A percentile compares a stretch with the other conserved stretches of the same genome.
Evolutionary conservation across 2,797 vertebrate genomes (phyloP).

Genomic region (Crossoptilon crossoptilon): DNA sequence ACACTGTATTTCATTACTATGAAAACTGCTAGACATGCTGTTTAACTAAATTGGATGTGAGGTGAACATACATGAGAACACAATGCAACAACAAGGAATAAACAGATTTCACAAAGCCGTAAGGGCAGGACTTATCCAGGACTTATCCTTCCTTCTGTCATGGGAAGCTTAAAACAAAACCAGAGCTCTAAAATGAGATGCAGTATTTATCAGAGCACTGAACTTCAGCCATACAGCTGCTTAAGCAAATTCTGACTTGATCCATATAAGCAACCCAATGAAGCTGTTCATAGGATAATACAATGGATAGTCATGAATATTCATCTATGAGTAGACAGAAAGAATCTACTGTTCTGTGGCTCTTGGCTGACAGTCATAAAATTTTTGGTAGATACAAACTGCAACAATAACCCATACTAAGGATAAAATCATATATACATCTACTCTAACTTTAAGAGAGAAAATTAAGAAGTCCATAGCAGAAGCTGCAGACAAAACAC

Average conservation of each 20-base stretch:
- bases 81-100: constrained; percentile 32
- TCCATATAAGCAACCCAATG: neutral
- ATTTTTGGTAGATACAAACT: neutral
- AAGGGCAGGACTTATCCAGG: neutral
- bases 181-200: neutral
- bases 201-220: neutral
- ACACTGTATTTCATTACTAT: neutral
- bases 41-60: too few species aligned
- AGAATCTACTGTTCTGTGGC: neutral
- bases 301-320: neutral
- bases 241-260: neutral
- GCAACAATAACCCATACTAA: neutral
- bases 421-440: neutral
- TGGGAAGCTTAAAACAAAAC: constrained; percentile 40
- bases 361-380: neutral
- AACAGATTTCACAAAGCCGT: constrained; percentile 31
- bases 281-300: neutral
- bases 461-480: neutral
- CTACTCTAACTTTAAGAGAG: neutral
- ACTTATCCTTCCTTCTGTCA: neutral
- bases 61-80: neutral
- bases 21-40: constrained; percentile 29
- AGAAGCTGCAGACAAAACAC: neutral
- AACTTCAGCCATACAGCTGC: neutral
- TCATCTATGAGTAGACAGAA: neutral